Conservation (phyloP, 2,113 vertebrate genomes). For the Kobus ellipsiprymnus region DNA sequence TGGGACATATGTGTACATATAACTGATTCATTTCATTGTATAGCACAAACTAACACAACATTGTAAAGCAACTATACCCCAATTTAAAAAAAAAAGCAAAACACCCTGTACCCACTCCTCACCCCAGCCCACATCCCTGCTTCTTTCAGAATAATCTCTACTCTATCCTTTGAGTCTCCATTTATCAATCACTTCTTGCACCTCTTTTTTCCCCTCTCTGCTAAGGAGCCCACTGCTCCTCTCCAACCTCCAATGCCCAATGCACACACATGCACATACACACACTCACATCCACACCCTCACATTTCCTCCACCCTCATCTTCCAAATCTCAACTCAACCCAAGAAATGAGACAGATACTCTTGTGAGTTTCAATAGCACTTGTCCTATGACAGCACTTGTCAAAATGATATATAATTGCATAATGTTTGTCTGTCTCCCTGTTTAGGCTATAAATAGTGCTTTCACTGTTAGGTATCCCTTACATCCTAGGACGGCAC, state of each 20-base stretch:
- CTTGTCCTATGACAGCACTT: neutral
- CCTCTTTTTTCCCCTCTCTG: neutral
- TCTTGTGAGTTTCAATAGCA: neutral
- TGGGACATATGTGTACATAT: neutral
- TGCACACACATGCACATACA: neutral
- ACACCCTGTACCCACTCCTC: neutral
- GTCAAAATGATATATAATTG: neutral
- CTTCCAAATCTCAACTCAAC: neutral
- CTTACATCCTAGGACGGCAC: neutral
- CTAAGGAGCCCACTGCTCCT: neutral
- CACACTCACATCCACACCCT: neutral
- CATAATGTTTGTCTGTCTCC: neutral
- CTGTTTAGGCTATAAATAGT: neutral
- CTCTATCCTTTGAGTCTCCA: neutral
- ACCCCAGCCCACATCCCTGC: rapidly evolving
- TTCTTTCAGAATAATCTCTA: neutral
- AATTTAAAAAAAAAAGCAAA: neutral
- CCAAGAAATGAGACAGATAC: neutral
- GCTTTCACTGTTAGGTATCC: neutral
- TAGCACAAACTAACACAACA: neutral
- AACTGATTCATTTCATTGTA: neutral
- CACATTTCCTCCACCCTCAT: rapidly evolving
- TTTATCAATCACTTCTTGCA: neutral
- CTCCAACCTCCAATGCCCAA: neutral
- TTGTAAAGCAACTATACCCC: neutral